Base-by-base conservation (phyloP, 2,797 vertebrate species). In the Notolabrus celidotus region DNA sequence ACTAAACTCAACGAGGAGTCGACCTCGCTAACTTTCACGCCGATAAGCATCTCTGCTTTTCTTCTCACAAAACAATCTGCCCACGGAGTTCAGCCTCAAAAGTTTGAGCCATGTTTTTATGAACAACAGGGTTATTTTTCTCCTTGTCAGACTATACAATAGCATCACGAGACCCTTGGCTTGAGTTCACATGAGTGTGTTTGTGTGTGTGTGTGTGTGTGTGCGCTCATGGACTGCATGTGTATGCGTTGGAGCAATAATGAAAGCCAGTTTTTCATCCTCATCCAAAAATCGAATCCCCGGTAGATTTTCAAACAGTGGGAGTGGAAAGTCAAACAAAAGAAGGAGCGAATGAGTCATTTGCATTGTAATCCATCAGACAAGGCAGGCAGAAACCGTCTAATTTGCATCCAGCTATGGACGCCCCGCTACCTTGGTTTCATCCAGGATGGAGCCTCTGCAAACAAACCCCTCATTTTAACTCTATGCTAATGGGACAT, bases 301-400 rank as follows among this genome's bases (percentile, higher is more conserved):
- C 58, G 10, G 74, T 60, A 70, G 83, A 63, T 72, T 84, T 80
- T 61, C 41, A 59, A 82, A 79, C 75, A 59, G 81, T 77, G 29
- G 71, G 79, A 85, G 74, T 52, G 67, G 73, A 82, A 83, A 85
- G 74, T 79, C 74, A 88, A 88, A 88, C 86, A 87, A 87, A 86
- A 83, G 82, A 77, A 69, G 62, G 23, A 74, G 57, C 10, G 74
- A 73, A 71, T 75, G 86, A 78, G 52, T 86, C 73, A 85, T 90
- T 86, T 86, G 76, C 84, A 84, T 86, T 78, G 83, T 86, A 80
- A 88, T 85, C 83, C 82, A 71, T 79, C 83, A 79, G 79, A 83
- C 38, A 46, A 80, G 56, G 63, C 73, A 51, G 29, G 20, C 64
- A 53, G 25, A 58, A 51, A 69, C 47, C 19, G 9, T 72, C 47